These are phyloP conservation scores for Perca flavescens DNA, from an alignment of 2,113 vertebrate genomes.

Conservation along the genomic window DNA sequence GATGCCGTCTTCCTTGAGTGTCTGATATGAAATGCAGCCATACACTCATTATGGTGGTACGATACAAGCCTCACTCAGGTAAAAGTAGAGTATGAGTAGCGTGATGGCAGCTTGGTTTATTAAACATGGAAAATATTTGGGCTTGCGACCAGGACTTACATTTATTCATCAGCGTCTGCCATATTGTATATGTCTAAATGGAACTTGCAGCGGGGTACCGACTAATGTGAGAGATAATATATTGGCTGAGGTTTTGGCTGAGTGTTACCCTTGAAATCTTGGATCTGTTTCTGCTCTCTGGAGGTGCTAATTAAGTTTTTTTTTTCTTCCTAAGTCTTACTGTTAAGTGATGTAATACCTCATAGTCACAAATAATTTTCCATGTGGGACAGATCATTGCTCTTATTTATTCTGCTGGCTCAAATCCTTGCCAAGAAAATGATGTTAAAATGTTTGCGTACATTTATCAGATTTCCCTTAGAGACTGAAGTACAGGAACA, in stretches of 20 bases:
- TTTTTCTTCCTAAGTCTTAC: slow-evolving; percentile 35
- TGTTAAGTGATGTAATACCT: slow-evolving; percentile 75
- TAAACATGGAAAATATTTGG: slow-evolving; percentile 69
- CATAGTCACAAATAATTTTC: slow-evolving; percentile 72
- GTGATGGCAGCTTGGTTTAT: slow-evolving; percentile 65
- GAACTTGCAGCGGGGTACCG: slow-evolving; percentile 56
- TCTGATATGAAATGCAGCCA: slow-evolving; percentile 33
- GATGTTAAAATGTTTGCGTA: slow-evolving; percentile 56
- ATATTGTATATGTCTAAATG: slow-evolving; percentile 74
- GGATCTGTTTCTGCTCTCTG: slow-evolving; percentile 65
- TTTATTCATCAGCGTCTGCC: slow-evolving; percentile 70
- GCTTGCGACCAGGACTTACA: slow-evolving; percentile 67
- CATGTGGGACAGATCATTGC: slow-evolving; percentile 63
- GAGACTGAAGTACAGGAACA: slow-evolving; percentile 19
- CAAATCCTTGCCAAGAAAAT: slow-evolving; percentile 46
- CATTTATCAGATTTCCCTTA: slow-evolving; percentile 37
- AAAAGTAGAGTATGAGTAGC: slow-evolving; percentile 45
- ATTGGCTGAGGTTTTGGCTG: slow-evolving; percentile 74
- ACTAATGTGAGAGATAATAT: slow-evolving; percentile 75
- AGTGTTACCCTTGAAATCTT: slow-evolving; percentile 73
- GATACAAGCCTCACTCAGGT: slow-evolving; percentile 40
- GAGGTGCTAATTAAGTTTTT: slow-evolving; percentile 66
- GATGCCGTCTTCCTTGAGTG: neutral
- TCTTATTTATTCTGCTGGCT: slow-evolving; percentile 64
- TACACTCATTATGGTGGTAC: slow-evolving; percentile 40